Conservation (phyloP, 2,113 vertebrate genomes). For the Gnathonemus echidnorhynchus region DNA sequence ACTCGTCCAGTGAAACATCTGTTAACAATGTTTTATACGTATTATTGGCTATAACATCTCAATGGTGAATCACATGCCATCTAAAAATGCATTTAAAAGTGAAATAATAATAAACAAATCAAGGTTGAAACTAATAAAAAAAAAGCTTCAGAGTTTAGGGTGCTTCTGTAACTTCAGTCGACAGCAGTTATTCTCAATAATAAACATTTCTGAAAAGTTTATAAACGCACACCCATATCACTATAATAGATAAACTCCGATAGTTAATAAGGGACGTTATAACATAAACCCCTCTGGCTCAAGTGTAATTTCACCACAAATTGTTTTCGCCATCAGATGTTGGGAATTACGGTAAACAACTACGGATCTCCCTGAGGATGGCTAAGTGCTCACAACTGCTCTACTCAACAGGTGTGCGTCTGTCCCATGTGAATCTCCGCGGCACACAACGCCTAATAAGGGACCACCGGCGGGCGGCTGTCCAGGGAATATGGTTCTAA, state of each 20-base stretch:
- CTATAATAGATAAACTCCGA: neutral
- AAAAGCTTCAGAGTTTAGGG: neutral
- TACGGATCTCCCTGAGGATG: conserved; percentile 26
- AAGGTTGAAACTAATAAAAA: neutral
- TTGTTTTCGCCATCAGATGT: neutral
- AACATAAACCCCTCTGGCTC: neutral
- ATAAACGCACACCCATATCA: neutral
- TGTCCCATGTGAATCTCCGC: conserved; percentile 32
- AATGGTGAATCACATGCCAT: neutral
- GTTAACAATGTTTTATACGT: neutral
- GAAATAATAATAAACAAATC: neutral
- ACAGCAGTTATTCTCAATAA: neutral
- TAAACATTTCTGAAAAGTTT: neutral
- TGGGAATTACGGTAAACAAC: conserved; percentile 11
- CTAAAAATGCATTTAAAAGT: neutral
- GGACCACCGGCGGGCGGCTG: neutral
- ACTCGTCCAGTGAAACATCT: neutral
- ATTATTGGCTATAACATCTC: neutral
- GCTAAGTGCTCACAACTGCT: conserved; percentile 31
- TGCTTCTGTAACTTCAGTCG: neutral
- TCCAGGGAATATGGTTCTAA: neutral
- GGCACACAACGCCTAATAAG: conserved; percentile 42
- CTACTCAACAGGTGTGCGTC: conserved; percentile 42
- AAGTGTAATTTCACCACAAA: neutral
- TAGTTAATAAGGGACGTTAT: neutral